A percentile compares a stretch with the other conserved stretches of the same genome.
Evolutionary conservation across 2,888 invertebrate genomes (phyloP).

Genomic region (Thereva unica): DNA sequence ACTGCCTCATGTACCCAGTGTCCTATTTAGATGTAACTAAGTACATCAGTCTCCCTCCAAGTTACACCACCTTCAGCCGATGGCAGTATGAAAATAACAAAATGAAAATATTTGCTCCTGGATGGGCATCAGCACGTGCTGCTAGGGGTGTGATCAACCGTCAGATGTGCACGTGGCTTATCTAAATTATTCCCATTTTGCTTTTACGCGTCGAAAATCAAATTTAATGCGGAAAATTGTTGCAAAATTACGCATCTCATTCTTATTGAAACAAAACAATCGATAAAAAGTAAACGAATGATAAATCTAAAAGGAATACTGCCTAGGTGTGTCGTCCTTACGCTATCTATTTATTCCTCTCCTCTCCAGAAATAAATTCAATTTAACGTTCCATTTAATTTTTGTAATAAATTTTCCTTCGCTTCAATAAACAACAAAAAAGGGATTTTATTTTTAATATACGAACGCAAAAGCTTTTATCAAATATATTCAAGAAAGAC

Average conservation of each 20-base stretch:
- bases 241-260: constrained; percentile 35
- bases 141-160: constrained; percentile 28
- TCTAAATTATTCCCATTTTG: constrained; percentile 6
- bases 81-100: constrained; percentile 4
- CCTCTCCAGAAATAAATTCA: too few species aligned
- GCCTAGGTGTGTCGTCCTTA: too few species aligned
- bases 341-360: too few species aligned
- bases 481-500: constrained; percentile 8
- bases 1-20: background rate
- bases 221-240: constrained; percentile 39
- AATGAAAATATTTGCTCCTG: constrained; percentile 33
- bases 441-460: background rate
- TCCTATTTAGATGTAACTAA: background rate
- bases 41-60: background rate
- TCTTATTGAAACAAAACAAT: background rate
- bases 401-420: too few species aligned
- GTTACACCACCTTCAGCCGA: background rate
- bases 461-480: background rate
- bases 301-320: too few species aligned
- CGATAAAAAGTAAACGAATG: too few species aligned
- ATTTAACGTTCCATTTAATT: too few species aligned
- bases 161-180: constrained; percentile 25
- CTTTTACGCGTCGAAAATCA: constrained; percentile 17
- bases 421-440: too few species aligned
- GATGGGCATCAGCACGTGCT: constrained; percentile 24